Conservation (phyloP, 2,113 vertebrate species). For the Columba janthina region DNA sequence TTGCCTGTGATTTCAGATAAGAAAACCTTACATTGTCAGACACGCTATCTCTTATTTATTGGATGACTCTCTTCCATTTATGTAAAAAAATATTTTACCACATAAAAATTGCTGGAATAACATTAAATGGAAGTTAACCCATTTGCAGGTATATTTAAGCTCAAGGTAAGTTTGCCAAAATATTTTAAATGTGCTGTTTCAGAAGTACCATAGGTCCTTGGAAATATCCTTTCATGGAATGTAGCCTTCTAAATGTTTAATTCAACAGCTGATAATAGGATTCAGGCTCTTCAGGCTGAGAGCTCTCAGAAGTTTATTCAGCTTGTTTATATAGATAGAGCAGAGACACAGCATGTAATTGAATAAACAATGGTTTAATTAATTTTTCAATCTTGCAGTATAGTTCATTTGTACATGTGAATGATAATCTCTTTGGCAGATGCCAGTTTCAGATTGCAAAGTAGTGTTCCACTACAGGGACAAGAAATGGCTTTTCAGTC, state of each 20-base stretch:
- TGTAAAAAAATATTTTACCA: not conserved
- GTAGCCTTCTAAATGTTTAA: not conserved
- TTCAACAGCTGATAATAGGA: not conserved
- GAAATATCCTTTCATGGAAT: not conserved
- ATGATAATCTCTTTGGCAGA: not conserved
- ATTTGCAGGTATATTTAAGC: not conserved
- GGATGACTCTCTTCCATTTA: not conserved
- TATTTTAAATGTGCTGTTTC: not conserved
- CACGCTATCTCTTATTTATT: not conserved
- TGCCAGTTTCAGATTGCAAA: not conserved
- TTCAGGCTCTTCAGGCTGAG: not conserved
- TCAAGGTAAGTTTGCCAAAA: not conserved
- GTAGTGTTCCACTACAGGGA: not conserved
- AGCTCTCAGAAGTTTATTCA: conserved; percentile 6
- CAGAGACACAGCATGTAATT: not conserved
- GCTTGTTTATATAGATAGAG: not conserved
- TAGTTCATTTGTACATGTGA: not conserved
- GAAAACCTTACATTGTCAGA: not conserved
- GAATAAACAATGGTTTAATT: conserved; percentile 28
- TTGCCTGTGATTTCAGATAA: not conserved
- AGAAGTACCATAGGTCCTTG: not conserved
- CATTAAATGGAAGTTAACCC: not conserved
- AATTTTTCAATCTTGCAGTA: not conserved
- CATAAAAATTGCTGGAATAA: not conserved
- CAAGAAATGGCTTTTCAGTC: not conserved